A percentile compares a stretch with the other conserved stretches of the same genome.
Conservation (phyloP, 1,140 invertebrate species). For the Apolygus lucorum region DNA sequence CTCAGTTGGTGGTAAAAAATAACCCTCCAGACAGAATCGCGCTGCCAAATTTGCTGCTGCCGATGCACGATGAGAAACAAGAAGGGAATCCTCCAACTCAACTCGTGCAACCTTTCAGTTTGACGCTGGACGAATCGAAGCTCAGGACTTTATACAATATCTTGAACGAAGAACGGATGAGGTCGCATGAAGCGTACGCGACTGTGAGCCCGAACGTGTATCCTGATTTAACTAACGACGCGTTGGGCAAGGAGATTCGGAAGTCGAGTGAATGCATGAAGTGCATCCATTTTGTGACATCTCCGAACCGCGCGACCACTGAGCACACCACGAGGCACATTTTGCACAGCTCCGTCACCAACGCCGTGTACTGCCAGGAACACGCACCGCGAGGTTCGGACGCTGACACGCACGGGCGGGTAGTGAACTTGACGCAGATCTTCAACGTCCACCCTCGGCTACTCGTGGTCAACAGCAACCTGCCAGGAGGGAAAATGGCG, state of each 20-base stretch:
- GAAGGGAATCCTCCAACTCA: not conserved
- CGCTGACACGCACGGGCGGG: not conserved
- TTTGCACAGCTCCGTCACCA: not conserved
- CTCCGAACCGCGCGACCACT: not conserved
- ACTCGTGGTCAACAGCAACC: not conserved
- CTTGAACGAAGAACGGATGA: not conserved
- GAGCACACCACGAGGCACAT: too few relatives aligned
- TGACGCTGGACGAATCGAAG: not conserved
- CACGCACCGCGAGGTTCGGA: not conserved
- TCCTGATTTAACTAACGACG: not conserved
- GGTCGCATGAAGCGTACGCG: too few relatives aligned
- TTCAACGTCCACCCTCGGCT: constrained; percentile 2
- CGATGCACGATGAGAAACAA: not conserved
- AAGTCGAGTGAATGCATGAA: not conserved
- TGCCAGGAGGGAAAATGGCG: too few relatives aligned
- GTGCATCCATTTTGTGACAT: not conserved
- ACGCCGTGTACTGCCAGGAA: not conserved
- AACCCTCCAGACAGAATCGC: not conserved
- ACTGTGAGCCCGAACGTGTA: too few relatives aligned
- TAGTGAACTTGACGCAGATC: not conserved
- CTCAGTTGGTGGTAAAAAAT: not conserved
- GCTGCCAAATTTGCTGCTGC: not conserved
- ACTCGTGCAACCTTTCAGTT: not conserved
- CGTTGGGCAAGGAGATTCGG: not conserved
- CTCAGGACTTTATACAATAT: not conserved